Conservation (phyloP, 2,113 vertebrate species). For the Odontophorus gujanensis region DNA sequence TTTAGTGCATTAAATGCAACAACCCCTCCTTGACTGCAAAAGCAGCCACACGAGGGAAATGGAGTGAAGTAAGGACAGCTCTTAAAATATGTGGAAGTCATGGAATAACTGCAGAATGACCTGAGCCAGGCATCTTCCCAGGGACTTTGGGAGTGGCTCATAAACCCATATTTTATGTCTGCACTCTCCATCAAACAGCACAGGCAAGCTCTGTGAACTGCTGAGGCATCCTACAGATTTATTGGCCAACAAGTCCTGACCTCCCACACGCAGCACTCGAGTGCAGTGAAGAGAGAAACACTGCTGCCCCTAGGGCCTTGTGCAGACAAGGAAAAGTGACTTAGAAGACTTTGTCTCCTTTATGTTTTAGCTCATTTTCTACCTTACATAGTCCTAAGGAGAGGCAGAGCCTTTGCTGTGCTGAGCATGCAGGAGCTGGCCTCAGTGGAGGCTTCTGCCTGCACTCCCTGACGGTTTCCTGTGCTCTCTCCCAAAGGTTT, state of each 20-base stretch:
- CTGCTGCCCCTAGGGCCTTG: not conserved
- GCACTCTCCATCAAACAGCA: not conserved
- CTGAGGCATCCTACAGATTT: not conserved
- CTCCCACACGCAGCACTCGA: not conserved
- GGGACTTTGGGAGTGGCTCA: not conserved
- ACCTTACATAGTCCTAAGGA: not conserved
- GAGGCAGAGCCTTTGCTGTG: not conserved
- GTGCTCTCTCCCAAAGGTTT: slow-evolving; percentile 74
- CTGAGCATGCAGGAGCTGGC: accelerated
- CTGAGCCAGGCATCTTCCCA: not conserved
- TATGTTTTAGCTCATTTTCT: not conserved
- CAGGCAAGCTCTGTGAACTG: not conserved
- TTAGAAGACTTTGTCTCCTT: not conserved
- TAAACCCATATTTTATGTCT: not conserved
- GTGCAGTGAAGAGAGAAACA: not conserved
- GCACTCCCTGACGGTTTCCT: not conserved
- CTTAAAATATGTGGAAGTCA: not conserved
- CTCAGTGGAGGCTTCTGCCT: not conserved
- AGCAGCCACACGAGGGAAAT: not conserved
- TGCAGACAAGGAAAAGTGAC: not conserved
- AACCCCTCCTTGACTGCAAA: not conserved
- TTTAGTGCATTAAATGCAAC: not conserved
- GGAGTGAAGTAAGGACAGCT: not conserved
- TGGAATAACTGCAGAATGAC: not conserved
- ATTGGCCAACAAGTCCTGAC: not conserved